A percentile compares a stretch with the other conserved stretches of the same genome.
Conservation (phyloP, 1,140 invertebrate genomes). For the Micrasema longulum region DNA sequence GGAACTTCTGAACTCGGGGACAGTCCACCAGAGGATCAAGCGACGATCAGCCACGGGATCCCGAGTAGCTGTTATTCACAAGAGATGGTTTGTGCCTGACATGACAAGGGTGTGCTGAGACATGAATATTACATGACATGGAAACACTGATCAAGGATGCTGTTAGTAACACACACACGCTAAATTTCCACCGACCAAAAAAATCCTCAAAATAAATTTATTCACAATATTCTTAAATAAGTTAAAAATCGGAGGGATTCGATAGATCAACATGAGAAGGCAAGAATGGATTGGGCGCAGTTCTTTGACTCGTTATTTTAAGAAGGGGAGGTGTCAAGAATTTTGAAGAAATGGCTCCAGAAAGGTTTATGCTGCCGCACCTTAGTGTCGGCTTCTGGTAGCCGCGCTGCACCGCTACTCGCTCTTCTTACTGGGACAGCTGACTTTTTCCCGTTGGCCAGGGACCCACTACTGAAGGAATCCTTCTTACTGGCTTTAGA, state of each 20-base stretch:
- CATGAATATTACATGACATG: conserved; percentile 45
- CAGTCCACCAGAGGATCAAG: conserved; percentile 41
- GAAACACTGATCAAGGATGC: conserved; percentile 53
- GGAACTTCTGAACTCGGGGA: conserved; percentile 26
- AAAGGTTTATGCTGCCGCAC: conserved; percentile 48
- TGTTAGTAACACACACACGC: conserved; percentile 55
- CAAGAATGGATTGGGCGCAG: conserved; percentile 44
- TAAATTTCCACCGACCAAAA: conserved; percentile 46
- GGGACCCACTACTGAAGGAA: conserved; percentile 18
- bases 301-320: conserved; percentile 15
- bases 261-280: conserved; percentile 44
- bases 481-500: conserved; percentile 51
- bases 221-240: conserved; percentile 39
- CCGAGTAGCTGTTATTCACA: conserved; percentile 46
- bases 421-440: conserved; percentile 50
- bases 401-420: conserved; percentile 45
- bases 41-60: conserved; percentile 5
- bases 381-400: conserved; percentile 52
- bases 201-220: conserved; percentile 36
- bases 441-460: conserved; percentile 50
- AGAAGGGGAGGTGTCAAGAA: conserved; percentile 47
- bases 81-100: conserved; percentile 22
- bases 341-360: conserved; percentile 52
- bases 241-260: conserved; percentile 36
- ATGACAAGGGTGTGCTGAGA: conserved; percentile 45